phyloP scores from a whole-genome alignment of 2,888 invertebrate species.

The Phengaris arion region DNA sequence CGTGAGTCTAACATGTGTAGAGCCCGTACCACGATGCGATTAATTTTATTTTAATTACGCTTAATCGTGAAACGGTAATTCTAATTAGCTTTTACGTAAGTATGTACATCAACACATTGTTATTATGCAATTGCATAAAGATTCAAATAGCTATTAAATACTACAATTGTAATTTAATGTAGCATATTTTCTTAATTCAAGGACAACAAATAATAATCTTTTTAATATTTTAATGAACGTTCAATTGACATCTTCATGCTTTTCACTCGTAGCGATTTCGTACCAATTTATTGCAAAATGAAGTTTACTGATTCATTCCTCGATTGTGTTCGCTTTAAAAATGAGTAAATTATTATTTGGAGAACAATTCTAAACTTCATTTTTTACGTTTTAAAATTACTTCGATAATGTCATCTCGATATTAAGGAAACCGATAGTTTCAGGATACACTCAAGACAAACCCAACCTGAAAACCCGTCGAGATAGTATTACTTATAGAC shows the following conservation, averaged over 20 bases:
- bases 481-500: slow-evolving; percentile 38
- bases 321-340: not conserved
- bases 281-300: not conserved
- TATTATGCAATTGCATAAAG: slow-evolving; percentile 41
- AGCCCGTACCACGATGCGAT: not conserved
- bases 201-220: not conserved
- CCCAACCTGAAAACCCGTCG: slow-evolving; percentile 35
- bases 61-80: slow-evolving; percentile 40
- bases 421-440: slow-evolving; percentile 20
- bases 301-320: not conserved
- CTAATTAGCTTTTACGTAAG: slow-evolving; percentile 39
- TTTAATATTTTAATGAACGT: not conserved
- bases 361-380: not conserved
- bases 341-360: not conserved
- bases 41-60: slow-evolving; percentile 51
- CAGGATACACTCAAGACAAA: slow-evolving; percentile 27
- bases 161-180: not conserved
- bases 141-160: not conserved
- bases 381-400: not conserved
- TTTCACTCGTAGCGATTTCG: slow-evolving; percentile 19
- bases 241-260: not conserved
- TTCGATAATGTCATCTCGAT: not conserved
- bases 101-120: slow-evolving; percentile 34
- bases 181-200: not conserved
- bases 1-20: slow-evolving; percentile 29